Conservation (phyloP, 1,140 invertebrate species). For the Aleiodes sp. region DNA sequence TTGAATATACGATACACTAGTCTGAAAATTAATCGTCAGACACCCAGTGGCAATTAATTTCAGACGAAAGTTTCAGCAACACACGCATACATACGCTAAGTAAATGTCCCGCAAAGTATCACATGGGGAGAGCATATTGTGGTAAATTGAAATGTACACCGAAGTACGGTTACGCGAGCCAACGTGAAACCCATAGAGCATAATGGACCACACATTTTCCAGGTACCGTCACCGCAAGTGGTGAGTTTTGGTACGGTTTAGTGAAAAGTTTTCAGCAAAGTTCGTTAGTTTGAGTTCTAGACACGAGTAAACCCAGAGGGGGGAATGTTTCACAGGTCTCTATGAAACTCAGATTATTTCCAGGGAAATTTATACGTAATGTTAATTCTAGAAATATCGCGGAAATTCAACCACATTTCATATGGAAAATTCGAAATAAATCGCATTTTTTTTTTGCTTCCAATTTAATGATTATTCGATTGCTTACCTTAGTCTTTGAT, state of each 20-base stretch:
- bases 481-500: conserved; percentile 59
- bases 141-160: conserved; percentile 36
- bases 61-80: conserved; percentile 26
- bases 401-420: conserved; percentile 7
- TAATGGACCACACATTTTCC: conserved; percentile 9
- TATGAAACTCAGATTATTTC: neutral
- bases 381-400: conserved; percentile 1
- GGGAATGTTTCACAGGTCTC: conserved; percentile 9
- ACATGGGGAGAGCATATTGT: conserved; percentile 28
- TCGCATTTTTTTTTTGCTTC: no score
- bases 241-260: conserved; percentile 24
- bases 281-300: conserved; percentile 18
- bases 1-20: no score
- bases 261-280: conserved; percentile 37
- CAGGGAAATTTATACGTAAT: neutral
- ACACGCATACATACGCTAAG: neutral
- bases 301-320: neutral
- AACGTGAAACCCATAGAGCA: conserved; percentile 10
- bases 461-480: neutral
- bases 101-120: neutral
- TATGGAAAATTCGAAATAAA: neutral
- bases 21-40: conserved; percentile 3
- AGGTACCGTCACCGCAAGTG: conserved; percentile 18
- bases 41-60: conserved; percentile 32
- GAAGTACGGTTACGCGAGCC: conserved; percentile 21